Conservation (phyloP, 2,113 vertebrate species). For the Elephas maximus region DNA sequence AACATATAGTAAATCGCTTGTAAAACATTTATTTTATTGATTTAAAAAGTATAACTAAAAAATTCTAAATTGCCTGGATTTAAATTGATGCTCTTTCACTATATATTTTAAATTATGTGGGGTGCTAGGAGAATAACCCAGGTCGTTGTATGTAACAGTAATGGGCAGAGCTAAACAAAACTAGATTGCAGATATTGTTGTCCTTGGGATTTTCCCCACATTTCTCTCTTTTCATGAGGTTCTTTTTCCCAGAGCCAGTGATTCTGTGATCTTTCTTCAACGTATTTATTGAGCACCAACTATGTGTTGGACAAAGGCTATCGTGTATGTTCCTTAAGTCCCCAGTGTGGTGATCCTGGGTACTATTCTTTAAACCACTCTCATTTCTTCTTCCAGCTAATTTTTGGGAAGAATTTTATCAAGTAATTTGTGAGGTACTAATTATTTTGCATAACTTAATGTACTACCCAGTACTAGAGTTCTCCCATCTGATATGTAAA, state of each 20-base stretch:
- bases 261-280: background rate
- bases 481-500: background rate
- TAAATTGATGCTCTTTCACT: constrained; percentile 5
- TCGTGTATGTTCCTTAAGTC: background rate
- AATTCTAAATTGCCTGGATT: background rate
- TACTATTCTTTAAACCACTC: background rate
- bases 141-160: background rate
- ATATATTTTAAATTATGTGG: background rate
- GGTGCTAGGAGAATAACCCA: background rate
- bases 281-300: background rate
- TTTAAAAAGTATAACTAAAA: constrained; percentile 51
- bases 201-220: background rate
- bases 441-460: constrained; percentile 11
- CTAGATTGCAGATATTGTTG: background rate
- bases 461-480: background rate
- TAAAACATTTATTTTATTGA: constrained; percentile 40
- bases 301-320: background rate
- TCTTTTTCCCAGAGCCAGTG: background rate
- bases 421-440: background rate
- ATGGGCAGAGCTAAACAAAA: background rate
- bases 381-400: background rate
- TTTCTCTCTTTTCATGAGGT: background rate
- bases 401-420: background rate
- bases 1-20: constrained; percentile 34
- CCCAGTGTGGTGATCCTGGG: background rate